These are phyloP conservation scores for Heterocephalus glaber DNA, from an alignment of 2,113 vertebrate genomes.

Conservation along the genomic window DNA sequence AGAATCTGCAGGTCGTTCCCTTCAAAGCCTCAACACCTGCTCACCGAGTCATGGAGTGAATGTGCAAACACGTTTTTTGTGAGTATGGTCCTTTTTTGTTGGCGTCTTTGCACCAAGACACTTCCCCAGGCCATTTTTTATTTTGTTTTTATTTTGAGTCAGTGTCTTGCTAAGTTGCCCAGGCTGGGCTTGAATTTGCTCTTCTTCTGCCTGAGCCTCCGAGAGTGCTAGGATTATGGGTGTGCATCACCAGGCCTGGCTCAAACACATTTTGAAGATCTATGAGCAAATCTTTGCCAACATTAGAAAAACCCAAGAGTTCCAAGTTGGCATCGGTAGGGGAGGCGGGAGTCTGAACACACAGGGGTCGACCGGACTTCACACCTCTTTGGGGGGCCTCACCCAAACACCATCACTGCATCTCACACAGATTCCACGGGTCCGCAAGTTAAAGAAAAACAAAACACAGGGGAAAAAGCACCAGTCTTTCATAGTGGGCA, in stretches of 20 bases:
- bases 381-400: not conserved
- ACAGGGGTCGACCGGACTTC: not conserved
- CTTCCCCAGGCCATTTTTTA: not conserved
- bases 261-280: not conserved
- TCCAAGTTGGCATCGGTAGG: not conserved
- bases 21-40: not conserved
- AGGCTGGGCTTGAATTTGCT: not conserved
- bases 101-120: not conserved
- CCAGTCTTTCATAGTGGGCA: not conserved
- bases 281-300: not conserved
- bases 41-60: not conserved
- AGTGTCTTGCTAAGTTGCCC: not conserved
- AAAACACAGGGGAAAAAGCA: not conserved
- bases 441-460: not conserved
- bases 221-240: not conserved
- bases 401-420: not conserved
- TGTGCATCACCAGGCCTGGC: not conserved
- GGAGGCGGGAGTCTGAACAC: not conserved
- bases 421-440: not conserved
- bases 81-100: not conserved
- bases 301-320: not conserved
- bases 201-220: not conserved
- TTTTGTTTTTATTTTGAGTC: not conserved
- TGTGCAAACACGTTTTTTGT: not conserved
- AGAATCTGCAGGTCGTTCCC: not conserved